These are phyloP conservation scores for Mesorhabditis belari DNA, from an alignment of 2,888 invertebrate species.

Conservation along the genomic window DNA sequence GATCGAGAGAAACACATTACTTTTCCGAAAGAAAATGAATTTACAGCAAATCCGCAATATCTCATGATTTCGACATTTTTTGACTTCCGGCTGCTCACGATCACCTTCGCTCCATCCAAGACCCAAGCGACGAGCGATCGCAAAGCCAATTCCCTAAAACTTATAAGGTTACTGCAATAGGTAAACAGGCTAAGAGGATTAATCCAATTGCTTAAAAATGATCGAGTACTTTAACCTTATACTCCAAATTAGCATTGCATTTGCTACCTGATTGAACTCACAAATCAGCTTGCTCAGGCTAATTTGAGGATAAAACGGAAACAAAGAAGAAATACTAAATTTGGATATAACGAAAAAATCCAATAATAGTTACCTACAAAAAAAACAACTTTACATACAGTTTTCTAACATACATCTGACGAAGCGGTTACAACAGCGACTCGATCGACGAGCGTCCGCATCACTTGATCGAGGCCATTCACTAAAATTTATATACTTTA, in stretches of 20 bases:
- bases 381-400: conserved; percentile 24
- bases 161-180: not conserved
- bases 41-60: no score
- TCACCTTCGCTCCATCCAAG: conserved; percentile 82
- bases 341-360: no score
- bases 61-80: conserved; percentile 73
- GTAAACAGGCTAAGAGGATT: not conserved
- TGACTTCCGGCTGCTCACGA: conserved; percentile 82
- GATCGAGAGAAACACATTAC: no score
- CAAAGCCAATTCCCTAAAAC: conserved; percentile 53
- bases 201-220: not conserved
- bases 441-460: conserved; percentile 30
- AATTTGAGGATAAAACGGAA: no score
- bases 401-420: no score
- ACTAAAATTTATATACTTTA: not conserved
- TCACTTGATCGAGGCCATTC: not conserved
- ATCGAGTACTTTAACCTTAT: no score
- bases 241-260: no score
- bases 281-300: no score
- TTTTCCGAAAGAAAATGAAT: no score
- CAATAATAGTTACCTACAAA: no score
- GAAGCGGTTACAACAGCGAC: conserved; percentile 51
- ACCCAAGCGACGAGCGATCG: conserved; percentile 65
- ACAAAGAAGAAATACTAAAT: no score
- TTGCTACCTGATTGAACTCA: no score